Evolutionary conservation across 2,797 vertebrate species (phyloP).

Genomic region (Aulostomus chinensis): DNA sequence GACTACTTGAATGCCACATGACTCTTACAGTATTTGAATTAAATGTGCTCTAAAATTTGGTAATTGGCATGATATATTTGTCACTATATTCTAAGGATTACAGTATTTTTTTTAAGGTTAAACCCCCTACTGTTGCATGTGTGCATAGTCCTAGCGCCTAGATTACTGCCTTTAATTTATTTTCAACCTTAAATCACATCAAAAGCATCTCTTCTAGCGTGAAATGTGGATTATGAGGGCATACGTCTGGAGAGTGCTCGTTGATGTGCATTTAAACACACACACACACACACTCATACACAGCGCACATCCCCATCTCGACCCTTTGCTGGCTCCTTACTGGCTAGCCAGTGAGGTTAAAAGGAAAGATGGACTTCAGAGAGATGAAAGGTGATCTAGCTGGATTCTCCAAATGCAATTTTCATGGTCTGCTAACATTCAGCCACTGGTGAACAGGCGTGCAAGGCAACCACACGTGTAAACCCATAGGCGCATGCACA

Average conservation of each 20-base stretch:
- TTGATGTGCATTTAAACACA: conserved; percentile 26
- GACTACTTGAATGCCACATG: too few species aligned
- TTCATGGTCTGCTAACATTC: conserved; percentile 61
- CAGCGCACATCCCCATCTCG: conserved; percentile 13
- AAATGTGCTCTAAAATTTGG: too few species aligned
- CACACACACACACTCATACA: conserved; percentile 7
- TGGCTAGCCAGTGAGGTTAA: conserved; percentile 40
- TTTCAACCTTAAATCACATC: conserved; percentile 45
- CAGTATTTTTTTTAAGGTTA: background rate
- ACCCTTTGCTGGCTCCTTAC: conserved; percentile 10
- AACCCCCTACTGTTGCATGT: background rate
- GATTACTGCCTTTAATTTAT: conserved; percentile 28
- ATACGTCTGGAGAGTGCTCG: conserved; percentile 26
- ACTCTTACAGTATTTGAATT: too few species aligned
- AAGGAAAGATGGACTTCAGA: conserved; percentile 56
- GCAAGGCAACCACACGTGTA: conserved; percentile 56
- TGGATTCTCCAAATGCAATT: conserved; percentile 63
- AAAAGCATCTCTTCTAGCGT: conserved; percentile 35
- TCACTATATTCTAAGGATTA: conserved; percentile 2
- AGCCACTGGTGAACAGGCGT: conserved; percentile 35
- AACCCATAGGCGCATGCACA: conserved; percentile 27
- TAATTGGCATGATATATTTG: too few species aligned
- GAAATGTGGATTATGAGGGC: conserved; percentile 50
- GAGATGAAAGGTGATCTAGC: conserved; percentile 67
- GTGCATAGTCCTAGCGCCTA: conserved; percentile 18